phyloP scores from a whole-genome alignment of 2,888 invertebrate genomes.

The Cactoblastis cactorum region DNA sequence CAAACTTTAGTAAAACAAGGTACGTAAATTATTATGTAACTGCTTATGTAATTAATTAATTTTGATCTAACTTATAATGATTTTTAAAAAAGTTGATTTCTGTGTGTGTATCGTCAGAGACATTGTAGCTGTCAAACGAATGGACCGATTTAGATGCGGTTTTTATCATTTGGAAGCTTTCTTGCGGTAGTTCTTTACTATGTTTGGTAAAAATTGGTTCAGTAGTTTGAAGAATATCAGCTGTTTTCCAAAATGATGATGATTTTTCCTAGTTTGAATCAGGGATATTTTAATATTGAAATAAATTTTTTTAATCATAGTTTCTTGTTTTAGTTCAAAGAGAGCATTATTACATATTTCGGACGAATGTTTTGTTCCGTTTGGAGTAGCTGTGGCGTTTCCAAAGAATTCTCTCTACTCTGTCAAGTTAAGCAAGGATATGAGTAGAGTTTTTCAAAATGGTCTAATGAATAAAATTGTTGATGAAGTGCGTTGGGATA shows the following conservation, averaged over 20 bases:
- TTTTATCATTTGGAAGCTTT: too few species aligned
- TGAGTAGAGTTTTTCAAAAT: conserved; percentile 81
- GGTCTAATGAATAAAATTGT: conserved; percentile 84
- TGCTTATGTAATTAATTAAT: background rate
- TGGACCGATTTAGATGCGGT: too few species aligned
- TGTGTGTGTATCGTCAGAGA: too few species aligned
- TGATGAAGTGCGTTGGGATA: conserved; percentile 85
- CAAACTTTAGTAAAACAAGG: conserved; percentile 82
- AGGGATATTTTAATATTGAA: too few species aligned
- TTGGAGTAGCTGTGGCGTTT: conserved; percentile 82
- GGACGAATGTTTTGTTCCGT: conserved; percentile 86
- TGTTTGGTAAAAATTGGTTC: too few species aligned
- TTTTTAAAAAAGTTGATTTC: too few species aligned
- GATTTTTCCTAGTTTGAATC: too few species aligned
- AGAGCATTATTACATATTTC: conserved; percentile 85
- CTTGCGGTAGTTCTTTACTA: too few species aligned
- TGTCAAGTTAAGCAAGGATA: conserved; percentile 79
- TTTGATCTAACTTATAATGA: too few species aligned
- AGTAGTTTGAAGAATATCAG: too few species aligned
- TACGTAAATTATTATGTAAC: conserved; percentile 27
- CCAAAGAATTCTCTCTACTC: conserved; percentile 83
- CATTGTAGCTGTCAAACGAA: too few species aligned
- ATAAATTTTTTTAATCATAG: background rate
- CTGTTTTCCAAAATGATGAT: too few species aligned
- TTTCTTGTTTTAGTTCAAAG: conserved; percentile 68